A percentile compares a stretch with the other conserved stretches of the same genome.
phyloP scores from a whole-genome alignment of 2,113 vertebrate genomes.

The Pheucticus melanocephalus region DNA sequence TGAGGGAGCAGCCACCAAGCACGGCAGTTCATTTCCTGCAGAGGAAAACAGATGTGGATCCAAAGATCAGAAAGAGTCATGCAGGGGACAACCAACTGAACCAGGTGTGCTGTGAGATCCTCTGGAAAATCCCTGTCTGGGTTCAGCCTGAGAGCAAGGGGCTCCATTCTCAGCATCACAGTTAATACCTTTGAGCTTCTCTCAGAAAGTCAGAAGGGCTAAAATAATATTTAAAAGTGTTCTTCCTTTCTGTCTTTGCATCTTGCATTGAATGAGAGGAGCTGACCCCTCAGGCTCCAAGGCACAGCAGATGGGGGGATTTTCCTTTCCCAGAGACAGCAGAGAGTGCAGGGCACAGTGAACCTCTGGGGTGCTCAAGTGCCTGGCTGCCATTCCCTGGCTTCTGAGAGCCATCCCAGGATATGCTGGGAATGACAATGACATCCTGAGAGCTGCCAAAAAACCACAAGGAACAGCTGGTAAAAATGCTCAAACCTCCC shows the following conservation, averaged over 20 bases:
- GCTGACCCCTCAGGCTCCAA: background rate
- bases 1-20: background rate
- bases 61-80: background rate
- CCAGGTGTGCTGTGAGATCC: background rate
- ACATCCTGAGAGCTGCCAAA: slow-evolving; percentile 18
- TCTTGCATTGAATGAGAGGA: background rate
- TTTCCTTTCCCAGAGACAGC: background rate
- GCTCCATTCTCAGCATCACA: background rate
- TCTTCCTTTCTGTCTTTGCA: background rate
- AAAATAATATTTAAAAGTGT: background rate
- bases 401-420: background rate
- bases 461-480: slow-evolving; percentile 34
- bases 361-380: accelerated
- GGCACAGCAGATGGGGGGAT: background rate
- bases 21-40: background rate
- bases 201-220: background rate
- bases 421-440: background rate
- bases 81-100: background rate
- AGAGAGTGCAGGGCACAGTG: accelerated
- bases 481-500: slow-evolving; percentile 27
- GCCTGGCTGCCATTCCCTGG: background rate
- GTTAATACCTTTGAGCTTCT: background rate
- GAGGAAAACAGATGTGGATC: background rate
- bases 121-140: background rate
- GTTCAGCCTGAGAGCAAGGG: background rate